phyloP scores from a whole-genome alignment of 2,888 invertebrate species.

The Rhagium mordax region DNA sequence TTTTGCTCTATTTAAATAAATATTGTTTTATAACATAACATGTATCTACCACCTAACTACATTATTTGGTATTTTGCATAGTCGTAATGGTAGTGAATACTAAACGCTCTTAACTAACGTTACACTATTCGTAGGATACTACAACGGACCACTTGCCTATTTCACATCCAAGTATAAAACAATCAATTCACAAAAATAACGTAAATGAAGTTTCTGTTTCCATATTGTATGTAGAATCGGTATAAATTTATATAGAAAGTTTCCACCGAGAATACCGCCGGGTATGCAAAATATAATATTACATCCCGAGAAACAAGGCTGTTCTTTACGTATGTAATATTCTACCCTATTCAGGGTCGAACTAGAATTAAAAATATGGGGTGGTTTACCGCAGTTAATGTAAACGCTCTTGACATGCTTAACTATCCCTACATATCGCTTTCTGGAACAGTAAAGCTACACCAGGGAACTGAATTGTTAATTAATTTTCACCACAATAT shows the following conservation, averaged over 20 bases:
- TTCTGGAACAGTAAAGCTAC: slow-evolving; percentile 2
- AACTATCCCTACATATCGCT: slow-evolving; percentile 9
- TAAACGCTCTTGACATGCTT: slow-evolving; percentile 18
- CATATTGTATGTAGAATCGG: neutral
- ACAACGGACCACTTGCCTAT: neutral
- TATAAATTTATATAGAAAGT: slow-evolving; percentile 4
- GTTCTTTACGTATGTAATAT: slow-evolving; percentile 2
- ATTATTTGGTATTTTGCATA: too few relatives aligned
- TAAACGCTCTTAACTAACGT: too few relatives aligned
- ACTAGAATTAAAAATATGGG: neutral
- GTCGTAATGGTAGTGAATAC: too few relatives aligned
- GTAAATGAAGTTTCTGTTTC: neutral
- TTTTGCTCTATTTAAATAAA: too few relatives aligned
- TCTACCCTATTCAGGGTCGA: slow-evolving; percentile 7
- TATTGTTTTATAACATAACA: too few relatives aligned
- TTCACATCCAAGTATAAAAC: neutral
- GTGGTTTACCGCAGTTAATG: neutral
- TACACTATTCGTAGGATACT: too few relatives aligned
- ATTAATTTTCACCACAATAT: slow-evolving; percentile 1
- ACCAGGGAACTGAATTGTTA: slow-evolving; percentile 1
- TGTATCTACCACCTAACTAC: too few relatives aligned
- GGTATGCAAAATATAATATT: slow-evolving; percentile 11
- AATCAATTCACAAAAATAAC: neutral
- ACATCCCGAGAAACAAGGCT: slow-evolving; percentile 2
- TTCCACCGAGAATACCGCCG: neutral